Conservation (phyloP, 2,888 invertebrate species). For the Saturnia pavonia region DNA sequence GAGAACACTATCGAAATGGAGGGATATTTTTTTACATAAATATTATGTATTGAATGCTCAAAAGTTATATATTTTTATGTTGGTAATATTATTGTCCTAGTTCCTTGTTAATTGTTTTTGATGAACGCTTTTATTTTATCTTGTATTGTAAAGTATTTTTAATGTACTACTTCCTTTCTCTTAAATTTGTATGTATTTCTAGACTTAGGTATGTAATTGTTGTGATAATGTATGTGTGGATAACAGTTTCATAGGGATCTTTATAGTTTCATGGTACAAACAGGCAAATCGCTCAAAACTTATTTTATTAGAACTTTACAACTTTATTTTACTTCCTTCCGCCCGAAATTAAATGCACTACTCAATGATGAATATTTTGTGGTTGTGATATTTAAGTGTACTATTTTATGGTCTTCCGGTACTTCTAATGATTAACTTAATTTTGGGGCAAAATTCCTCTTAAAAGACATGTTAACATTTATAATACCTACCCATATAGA, state of each 20-base stretch:
- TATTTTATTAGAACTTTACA: conserved; percentile 23
- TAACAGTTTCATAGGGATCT: conserved; percentile 57
- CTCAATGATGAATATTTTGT: conserved; percentile 56
- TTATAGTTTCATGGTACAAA: conserved; percentile 64
- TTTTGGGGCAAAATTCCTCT: conserved; percentile 76
- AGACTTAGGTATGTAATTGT: conserved; percentile 73
- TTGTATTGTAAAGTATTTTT: conserved; percentile 56
- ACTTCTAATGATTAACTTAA: conserved; percentile 54
- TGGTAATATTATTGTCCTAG: conserved; percentile 72
- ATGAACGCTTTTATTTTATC: conserved; percentile 60
- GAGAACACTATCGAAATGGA: conserved; percentile 50
- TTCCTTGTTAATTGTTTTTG: conserved; percentile 68
- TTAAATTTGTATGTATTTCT: conserved; percentile 50
- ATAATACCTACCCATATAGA: conserved; percentile 36
- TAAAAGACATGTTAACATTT: conserved; percentile 75
- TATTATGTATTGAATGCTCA: conserved; percentile 73
- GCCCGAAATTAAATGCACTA: conserved; percentile 45
- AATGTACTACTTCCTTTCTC: conserved; percentile 56
- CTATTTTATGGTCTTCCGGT: conserved; percentile 71
- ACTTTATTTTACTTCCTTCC: conserved; percentile 38
- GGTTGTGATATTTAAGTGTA: conserved; percentile 74
- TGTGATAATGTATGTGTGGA: conserved; percentile 73
- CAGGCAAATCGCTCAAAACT: conserved; percentile 71
- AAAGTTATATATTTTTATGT: conserved; percentile 75
- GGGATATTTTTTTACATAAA: conserved; percentile 76